Conservation (phyloP, 2,888 invertebrate species). For the Chloromyia formosa region DNA sequence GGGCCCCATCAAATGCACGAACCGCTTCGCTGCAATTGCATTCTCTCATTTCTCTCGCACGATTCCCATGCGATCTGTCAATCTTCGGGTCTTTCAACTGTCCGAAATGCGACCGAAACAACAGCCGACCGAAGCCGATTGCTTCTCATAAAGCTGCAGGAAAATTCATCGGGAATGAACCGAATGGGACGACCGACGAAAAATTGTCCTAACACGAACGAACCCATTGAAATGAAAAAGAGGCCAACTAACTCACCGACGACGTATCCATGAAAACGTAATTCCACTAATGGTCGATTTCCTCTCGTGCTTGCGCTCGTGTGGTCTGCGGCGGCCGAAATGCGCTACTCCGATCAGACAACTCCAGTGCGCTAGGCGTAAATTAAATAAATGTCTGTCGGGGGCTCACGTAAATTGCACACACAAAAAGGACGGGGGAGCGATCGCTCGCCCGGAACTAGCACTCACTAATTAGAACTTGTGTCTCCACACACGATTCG, state of each 20-base stretch:
- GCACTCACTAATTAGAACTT: neutral
- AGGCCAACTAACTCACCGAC: slow-evolving; percentile 25
- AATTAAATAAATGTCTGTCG: too few species aligned
- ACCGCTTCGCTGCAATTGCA: slow-evolving; percentile 16
- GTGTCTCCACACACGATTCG: neutral
- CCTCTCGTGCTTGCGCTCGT: neutral
- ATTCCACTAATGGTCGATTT: slow-evolving; percentile 13
- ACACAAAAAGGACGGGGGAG: neutral
- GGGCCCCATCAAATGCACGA: slow-evolving; percentile 24
- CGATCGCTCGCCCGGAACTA: slow-evolving; percentile 7
- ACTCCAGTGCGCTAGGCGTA: neutral
- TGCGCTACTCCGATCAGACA: neutral
- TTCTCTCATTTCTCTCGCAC: neutral
- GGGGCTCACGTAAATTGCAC: neutral
- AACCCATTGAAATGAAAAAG: slow-evolving; percentile 22
- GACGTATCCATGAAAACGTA: slow-evolving; percentile 28
- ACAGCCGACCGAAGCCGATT: slow-evolving; percentile 14
- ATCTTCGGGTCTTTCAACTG: slow-evolving; percentile 20
- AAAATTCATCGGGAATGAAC: slow-evolving; percentile 42
- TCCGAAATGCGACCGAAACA: too few species aligned
- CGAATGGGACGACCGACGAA: slow-evolving; percentile 5
- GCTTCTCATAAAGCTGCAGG: slow-evolving; percentile 32
- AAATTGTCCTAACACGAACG: slow-evolving; percentile 3
- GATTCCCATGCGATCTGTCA: slow-evolving; percentile 15
- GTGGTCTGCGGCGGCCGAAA: neutral